These are phyloP conservation scores for Medauroidea extradentata DNA, from an alignment of 1,140 invertebrate species.

Conservation along the genomic window DNA sequence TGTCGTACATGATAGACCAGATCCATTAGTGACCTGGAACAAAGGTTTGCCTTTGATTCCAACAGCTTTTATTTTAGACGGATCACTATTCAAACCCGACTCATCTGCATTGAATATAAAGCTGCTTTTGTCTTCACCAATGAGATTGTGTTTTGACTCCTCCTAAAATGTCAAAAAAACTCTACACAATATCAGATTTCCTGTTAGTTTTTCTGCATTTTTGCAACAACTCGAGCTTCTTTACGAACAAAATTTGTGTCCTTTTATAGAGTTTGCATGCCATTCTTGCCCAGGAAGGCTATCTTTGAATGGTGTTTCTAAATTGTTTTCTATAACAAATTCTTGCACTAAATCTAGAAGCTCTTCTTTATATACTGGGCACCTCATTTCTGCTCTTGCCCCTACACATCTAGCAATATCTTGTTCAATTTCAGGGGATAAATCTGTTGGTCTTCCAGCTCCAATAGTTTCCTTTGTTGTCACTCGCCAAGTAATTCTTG, in stretches of 20 bases:
- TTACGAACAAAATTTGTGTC: not conserved
- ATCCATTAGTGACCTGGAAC: slow-evolving; percentile 26
- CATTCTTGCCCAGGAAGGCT: slow-evolving; percentile 7
- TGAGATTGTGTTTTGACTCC: not conserved
- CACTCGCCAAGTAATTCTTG: not conserved
- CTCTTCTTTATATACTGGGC: slow-evolving; percentile 2
- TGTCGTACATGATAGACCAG: slow-evolving; percentile 29
- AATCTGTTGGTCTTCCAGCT: not conserved
- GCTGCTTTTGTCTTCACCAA: not conserved
- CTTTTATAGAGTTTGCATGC: not conserved
- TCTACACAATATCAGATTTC: slow-evolving; percentile 13
- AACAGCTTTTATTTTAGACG: slow-evolving; percentile 18
- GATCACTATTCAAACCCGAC: slow-evolving; percentile 11
- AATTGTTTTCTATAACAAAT: slow-evolving; percentile 8
- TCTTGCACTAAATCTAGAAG: slow-evolving; percentile 13
- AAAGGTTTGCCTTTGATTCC: slow-evolving; percentile 28
- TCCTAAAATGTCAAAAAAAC: slow-evolving; percentile 9
- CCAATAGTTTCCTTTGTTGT: not conserved
- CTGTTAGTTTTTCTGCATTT: not conserved
- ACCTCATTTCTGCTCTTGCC: slow-evolving; percentile 8
- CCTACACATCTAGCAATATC: not conserved
- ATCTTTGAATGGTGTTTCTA: slow-evolving; percentile 8
- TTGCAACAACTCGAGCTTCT: slow-evolving; percentile 4
- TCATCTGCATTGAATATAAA: slow-evolving; percentile 15
- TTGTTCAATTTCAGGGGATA: slow-evolving; percentile 1